Evolutionary conservation across 2,797 vertebrate species (phyloP), one percentile per base, ranked within the genome.

Genomic region (Philypnodon macrostomus): DNA sequence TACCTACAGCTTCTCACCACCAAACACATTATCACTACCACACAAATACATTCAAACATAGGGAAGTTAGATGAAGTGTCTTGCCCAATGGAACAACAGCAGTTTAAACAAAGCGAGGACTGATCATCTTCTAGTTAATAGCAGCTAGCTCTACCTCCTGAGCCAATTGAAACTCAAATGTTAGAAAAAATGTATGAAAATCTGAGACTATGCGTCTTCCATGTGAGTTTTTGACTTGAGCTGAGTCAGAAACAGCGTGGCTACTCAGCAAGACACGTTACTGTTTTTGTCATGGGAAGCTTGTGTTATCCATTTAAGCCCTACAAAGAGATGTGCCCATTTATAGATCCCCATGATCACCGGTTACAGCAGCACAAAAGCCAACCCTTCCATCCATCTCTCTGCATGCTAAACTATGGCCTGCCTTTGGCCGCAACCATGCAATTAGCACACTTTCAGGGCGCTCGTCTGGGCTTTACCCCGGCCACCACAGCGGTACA

Each of bases 381-480:
- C 27, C 55, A 33, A 29, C 58, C 48, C 65, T 56, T 62, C 49
- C 58, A 79, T 68, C 53, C 45, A 47, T 40, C 41, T 49, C 53
- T 31, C 47, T 44, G 40, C 68, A 17, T 3, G 58, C 53, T 53
- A 48, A 70, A 65, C 65, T 33, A n/a, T 69, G 57, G 72, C 63
- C 67, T 75, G 58, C 70, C 46, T 47, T 48, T 3, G 32, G 63
- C 77, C 83, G 63, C 83, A 85, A 67, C 19, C 75, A 1, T 82
- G 55, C 71, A 81, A 82, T 87, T 83, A 79, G 66, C 82, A 81
- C 85, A 75, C 79, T 70, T 57, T 71, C 70, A 50, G 68, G 61
- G 71, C 54, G n/a, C 49, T 47, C 32, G 37, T 55, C 69, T 48
- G 46, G 24, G 62, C 75, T 68, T 54, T 58, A 56, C 63, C 48